Conservation (phyloP, 2,113 vertebrate genomes). For the Nibea albiflora region DNA sequence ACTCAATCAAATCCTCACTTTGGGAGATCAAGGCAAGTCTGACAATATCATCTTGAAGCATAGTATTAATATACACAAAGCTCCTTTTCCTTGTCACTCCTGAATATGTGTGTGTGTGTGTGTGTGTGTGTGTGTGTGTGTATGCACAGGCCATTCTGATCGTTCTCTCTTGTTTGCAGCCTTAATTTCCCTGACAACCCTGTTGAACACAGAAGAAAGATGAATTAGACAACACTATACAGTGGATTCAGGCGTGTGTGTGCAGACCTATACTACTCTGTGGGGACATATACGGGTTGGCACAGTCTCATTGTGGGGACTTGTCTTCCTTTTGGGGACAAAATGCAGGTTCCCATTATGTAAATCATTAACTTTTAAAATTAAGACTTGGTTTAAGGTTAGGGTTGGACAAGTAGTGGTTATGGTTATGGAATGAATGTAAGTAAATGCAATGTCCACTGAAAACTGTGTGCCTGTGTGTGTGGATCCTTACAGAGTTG, state of each 20-base stretch:
- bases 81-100: conserved; percentile 28
- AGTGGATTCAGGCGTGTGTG: not conserved
- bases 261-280: no score
- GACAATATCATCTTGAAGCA: conserved; percentile 64
- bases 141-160: conserved; percentile 18
- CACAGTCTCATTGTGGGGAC: no score
- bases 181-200: conserved; percentile 87
- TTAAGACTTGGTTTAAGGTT: no score
- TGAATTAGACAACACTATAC: conserved; percentile 11
- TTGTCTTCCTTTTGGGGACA: no score
- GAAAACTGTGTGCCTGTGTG: not conserved
- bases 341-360: no score
- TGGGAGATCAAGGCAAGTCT: conserved; percentile 91
- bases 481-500: conserved; percentile 89
- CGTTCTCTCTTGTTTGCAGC: conserved; percentile 20
- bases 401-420: no score
- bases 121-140: not conserved
- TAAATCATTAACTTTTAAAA: no score
- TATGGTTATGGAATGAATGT: no score
- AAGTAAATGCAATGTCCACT: no score
- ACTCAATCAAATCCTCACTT: conserved; percentile 50
- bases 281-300: no score
- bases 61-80: conserved; percentile 54
- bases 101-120: not conserved
- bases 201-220: conserved; percentile 69